Conservation (phyloP, 2,888 invertebrate species). For the Heliothis peltigera region DNA sequence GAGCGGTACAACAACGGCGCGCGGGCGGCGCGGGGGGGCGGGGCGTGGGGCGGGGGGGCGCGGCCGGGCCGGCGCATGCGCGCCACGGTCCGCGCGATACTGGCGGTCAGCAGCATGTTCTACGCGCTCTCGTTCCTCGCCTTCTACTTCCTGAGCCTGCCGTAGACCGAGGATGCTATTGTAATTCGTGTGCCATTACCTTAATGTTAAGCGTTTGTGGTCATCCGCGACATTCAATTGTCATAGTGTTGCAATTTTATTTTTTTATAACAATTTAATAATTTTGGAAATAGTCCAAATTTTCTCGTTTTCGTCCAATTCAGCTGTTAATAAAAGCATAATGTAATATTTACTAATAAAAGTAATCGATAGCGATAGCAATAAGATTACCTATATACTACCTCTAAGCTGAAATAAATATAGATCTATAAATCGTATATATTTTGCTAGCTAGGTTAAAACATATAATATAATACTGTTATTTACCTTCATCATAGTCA, state of each 20-base stretch:
- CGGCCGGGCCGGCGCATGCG: constrained; percentile 78
- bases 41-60: constrained; percentile 64
- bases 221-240: neutral
- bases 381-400: constrained; percentile 20
- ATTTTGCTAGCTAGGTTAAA: constrained; percentile 16
- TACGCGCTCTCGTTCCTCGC: constrained; percentile 81
- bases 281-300: constrained; percentile 9
- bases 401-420: constrained; percentile 19
- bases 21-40: constrained; percentile 76
- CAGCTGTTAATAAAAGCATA: neutral
- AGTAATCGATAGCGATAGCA: constrained; percentile 7
- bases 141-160: constrained; percentile 84
- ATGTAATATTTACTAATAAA: neutral
- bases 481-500: constrained; percentile 3
- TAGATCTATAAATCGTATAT: constrained; percentile 16
- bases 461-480: constrained; percentile 3
- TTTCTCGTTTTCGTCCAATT: constrained; percentile 7
- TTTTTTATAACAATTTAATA: constrained; percentile 7
- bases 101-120: constrained; percentile 87
- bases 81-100: constrained; percentile 87
- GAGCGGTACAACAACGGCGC: constrained; percentile 77
- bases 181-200: constrained; percentile 38
- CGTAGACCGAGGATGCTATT: constrained; percentile 58
- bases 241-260: neutral
- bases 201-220: constrained; percentile 12